phyloP scores from a whole-genome alignment of 2,888 invertebrate species.

The Noctua janthina region DNA sequence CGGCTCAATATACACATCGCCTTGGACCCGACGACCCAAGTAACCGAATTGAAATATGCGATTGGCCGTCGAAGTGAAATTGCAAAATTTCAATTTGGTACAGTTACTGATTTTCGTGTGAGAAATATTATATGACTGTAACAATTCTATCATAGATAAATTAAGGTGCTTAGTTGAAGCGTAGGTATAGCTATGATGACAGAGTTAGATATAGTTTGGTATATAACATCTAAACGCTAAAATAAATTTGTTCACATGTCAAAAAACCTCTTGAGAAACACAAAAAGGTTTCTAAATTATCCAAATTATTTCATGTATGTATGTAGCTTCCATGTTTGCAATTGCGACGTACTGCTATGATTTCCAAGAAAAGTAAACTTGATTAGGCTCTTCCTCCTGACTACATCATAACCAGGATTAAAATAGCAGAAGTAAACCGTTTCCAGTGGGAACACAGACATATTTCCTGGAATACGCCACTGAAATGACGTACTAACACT shows the following conservation, averaged over 20 bases:
- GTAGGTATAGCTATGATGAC: not conserved
- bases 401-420: not conserved
- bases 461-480: not conserved
- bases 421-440: not conserved
- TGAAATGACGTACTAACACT: not conserved
- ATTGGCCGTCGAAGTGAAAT: conserved; percentile 1
- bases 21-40: not conserved
- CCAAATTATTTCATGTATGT: not conserved
- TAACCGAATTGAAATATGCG: conserved; percentile 27
- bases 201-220: not conserved
- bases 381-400: not conserved
- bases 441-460: not conserved
- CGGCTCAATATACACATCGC: conserved; percentile 16
- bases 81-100: conserved; percentile 14
- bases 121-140: not conserved
- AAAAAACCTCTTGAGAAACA: not conserved
- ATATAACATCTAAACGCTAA: not conserved
- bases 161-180: not conserved
- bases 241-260: not conserved
- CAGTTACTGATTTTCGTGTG: conserved; percentile 11
- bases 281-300: not conserved
- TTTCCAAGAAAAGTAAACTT: not conserved
- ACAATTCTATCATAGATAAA: not conserved
- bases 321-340: not conserved
- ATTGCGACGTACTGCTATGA: not conserved